These are phyloP conservation scores for Fragum whitleyi DNA, from an alignment of 2,888 invertebrate genomes.

Conservation along the genomic window DNA sequence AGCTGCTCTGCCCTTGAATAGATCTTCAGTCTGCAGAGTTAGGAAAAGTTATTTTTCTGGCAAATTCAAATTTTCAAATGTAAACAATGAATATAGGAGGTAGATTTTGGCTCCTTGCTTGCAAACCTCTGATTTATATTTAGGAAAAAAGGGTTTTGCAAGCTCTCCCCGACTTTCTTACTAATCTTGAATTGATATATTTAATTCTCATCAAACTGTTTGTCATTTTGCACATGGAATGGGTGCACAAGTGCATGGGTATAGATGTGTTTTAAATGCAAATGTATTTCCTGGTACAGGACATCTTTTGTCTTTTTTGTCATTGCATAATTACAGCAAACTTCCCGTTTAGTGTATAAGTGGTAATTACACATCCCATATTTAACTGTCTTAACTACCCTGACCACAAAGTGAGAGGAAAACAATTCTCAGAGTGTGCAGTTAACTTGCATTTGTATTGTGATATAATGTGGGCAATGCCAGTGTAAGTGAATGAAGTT, in stretches of 20 bases:
- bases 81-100: conserved; percentile 3
- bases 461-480: conserved; percentile 32
- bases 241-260: not conserved
- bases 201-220: not conserved
- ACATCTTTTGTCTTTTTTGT: not conserved
- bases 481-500: conserved; percentile 16
- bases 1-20: conserved; percentile 51
- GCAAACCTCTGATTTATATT: too few species aligned
- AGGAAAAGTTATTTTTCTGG: conserved; percentile 59
- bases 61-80: conserved; percentile 50
- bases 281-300: conserved; percentile 22
- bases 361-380: conserved; percentile 9
- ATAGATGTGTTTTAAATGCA: conserved; percentile 2
- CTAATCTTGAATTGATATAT: not conserved
- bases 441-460: conserved; percentile 20
- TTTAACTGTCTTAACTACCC: conserved; percentile 19
- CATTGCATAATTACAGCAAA: conserved; percentile 7
- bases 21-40: conserved; percentile 58
- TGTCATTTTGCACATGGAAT: not conserved
- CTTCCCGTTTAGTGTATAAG: not conserved
- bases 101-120: not conserved
- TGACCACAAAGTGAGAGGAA: conserved; percentile 23
- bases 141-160: too few species aligned
- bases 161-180: too few species aligned
- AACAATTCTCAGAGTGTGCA: conserved; percentile 19